phyloP scores from a whole-genome alignment of 1,140 invertebrate species.

The Andrena cerasifolii region DNA sequence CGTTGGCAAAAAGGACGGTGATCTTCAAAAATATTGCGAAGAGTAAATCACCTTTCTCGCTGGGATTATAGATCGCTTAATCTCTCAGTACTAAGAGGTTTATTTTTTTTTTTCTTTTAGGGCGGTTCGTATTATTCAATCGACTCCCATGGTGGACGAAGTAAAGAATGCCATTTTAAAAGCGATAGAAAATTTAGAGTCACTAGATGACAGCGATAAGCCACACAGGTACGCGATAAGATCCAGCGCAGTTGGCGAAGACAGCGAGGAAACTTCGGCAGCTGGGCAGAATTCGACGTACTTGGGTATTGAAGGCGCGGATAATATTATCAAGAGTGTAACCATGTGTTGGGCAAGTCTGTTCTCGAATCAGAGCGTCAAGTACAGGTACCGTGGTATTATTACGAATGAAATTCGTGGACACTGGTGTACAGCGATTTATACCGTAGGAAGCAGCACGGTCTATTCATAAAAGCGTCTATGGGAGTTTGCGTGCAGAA shows the following conservation, averaged over 20 bases:
- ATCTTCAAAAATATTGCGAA: conserved; percentile 49
- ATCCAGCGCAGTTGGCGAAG: conserved; percentile 88
- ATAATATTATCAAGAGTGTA: conserved; percentile 84
- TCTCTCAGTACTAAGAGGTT: background rate
- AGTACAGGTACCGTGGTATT: conserved; percentile 82
- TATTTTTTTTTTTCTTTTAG: conserved; percentile 55
- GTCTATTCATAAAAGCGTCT: conserved; percentile 85
- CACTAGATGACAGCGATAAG: conserved; percentile 42
- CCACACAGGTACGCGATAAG: conserved; percentile 79
- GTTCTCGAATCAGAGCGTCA: conserved; percentile 88
- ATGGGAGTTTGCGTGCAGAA: conserved; percentile 93
- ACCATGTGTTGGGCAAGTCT: conserved; percentile 91
- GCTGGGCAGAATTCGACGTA: conserved; percentile 93
- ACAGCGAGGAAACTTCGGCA: conserved; percentile 89
- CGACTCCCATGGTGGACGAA: conserved; percentile 56
- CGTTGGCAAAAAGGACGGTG: conserved; percentile 27
- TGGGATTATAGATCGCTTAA: conserved; percentile 3
- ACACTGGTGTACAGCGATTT: background rate
- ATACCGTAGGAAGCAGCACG: conserved; percentile 83
- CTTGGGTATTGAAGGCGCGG: conserved; percentile 84
- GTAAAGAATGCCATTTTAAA: conserved; percentile 74
- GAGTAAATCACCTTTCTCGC: conserved; percentile 38
- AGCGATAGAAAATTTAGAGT: conserved; percentile 76
- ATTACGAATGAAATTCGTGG: background rate
- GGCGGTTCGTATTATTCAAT: conserved; percentile 60